These are phyloP conservation scores for Nothocercus julius DNA, from an alignment of 2,113 vertebrate species.

Conservation along the genomic window DNA sequence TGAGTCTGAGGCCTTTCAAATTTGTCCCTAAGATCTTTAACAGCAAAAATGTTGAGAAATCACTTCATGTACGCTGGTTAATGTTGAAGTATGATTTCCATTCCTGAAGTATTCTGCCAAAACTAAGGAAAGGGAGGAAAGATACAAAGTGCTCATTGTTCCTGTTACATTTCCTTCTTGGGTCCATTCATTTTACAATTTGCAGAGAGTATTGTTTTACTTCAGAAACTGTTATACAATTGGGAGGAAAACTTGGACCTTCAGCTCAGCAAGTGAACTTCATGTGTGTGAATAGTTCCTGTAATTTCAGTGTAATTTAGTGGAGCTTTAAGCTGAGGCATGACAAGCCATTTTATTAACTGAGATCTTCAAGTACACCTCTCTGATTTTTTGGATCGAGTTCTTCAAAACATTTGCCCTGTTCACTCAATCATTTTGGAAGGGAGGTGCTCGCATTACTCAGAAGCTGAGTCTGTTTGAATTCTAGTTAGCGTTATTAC, in stretches of 20 bases:
- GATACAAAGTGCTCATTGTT: conserved; percentile 51
- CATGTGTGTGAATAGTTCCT: not conserved
- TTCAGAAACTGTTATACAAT: not conserved
- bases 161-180: not conserved
- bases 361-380: not conserved
- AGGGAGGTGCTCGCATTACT: not conserved
- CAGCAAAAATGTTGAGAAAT: not conserved
- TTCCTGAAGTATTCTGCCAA: conserved; percentile 45
- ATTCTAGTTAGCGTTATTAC: not conserved
- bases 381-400: not conserved
- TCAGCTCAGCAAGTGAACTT: not conserved
- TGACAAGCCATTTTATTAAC: not conserved
- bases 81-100: conserved; percentile 35
- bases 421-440: not conserved
- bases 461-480: not conserved
- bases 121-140: not conserved
- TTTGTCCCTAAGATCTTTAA: not conserved
- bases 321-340: not conserved
- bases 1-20: not conserved
- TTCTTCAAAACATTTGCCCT: not conserved
- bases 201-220: conserved; percentile 20
- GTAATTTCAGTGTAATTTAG: not conserved
- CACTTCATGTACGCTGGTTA: not conserved
- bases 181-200: conserved; percentile 7
- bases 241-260: not conserved